These are phyloP conservation scores for Palythoa grandiflora DNA, from an alignment of 92 coral and sea anemone genomes.

Conservation along the genomic window DNA sequence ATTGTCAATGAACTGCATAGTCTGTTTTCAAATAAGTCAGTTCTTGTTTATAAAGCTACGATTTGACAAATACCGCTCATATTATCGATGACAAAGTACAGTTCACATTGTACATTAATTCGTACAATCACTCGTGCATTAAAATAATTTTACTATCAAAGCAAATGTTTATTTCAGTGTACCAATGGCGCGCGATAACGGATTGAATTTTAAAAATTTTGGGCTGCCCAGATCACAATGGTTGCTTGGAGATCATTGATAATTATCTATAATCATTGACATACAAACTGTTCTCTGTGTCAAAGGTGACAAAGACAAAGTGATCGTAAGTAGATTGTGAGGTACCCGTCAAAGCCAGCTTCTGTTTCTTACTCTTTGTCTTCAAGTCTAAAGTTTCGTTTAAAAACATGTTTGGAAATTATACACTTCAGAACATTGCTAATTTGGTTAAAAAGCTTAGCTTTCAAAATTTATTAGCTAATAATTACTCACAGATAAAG, in stretches of 20 bases:
- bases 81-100: not conserved
- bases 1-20: not conserved
- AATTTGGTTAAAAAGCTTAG: too few species aligned
- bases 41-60: not conserved
- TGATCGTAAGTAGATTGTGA: not conserved
- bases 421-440: too few species aligned
- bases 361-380: too few species aligned
- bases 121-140: slow-evolving; percentile 22
- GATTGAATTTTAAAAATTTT: not conserved
- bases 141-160: not conserved
- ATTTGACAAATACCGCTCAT: not conserved
- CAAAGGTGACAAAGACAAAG: not conserved
- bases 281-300: slow-evolving; percentile 9
- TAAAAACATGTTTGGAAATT: too few species aligned
- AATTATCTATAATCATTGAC: not conserved
- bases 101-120: not conserved
- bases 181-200: slow-evolving; percentile 24
- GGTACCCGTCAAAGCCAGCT: too few species aligned
- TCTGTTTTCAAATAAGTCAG: not conserved
- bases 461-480: too few species aligned
- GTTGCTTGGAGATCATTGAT: slow-evolving; percentile 33
- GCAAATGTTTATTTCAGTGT: slow-evolving; percentile 33
- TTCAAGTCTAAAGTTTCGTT: too few species aligned
- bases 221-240: slow-evolving; percentile 12
- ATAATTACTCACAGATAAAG: too few species aligned